Conservation (phyloP, 2,888 invertebrate species). For the Caenorhabditis doughertyi region DNA sequence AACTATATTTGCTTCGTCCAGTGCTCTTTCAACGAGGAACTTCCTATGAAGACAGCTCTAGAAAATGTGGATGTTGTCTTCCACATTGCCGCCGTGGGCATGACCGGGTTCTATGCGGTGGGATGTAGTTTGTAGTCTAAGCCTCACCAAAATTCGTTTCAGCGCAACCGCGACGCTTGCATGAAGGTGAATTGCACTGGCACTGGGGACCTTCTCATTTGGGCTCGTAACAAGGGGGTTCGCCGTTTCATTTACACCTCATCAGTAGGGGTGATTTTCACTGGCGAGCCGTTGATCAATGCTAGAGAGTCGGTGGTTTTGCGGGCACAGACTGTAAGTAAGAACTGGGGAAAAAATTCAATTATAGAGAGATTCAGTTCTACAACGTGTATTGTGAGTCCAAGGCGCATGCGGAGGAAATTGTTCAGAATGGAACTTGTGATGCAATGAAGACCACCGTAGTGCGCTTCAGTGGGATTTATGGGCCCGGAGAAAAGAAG, state of each 20-base stretch:
- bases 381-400: conserved; percentile 61
- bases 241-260: conserved; percentile 55
- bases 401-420: conserved; percentile 48
- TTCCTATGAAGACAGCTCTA: conserved; percentile 26
- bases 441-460: conserved; percentile 27
- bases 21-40: conserved; percentile 44
- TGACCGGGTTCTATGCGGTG: conserved; percentile 57
- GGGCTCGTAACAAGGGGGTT: conserved; percentile 23
- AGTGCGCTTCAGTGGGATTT: conserved; percentile 58
- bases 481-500: conserved; percentile 59
- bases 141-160: background rate
- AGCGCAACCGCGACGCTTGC: conserved; percentile 44
- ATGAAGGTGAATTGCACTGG: conserved; percentile 47
- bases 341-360: too few relatives aligned
- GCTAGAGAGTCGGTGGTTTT: conserved; percentile 1
- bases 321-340: too few relatives aligned
- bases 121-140: background rate
- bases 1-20: background rate
- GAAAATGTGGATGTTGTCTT: conserved; percentile 37
- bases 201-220: conserved; percentile 39
- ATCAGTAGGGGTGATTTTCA: conserved; percentile 48
- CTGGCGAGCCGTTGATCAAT: conserved; percentile 34
- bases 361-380: too few relatives aligned
- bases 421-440: conserved; percentile 31
- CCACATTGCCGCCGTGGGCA: conserved; percentile 63